A percentile compares a stretch with the other conserved stretches of the same genome.
phyloP scores from a whole-genome alignment of 2,888 invertebrate genomes.

The Phorcus lineatus region DNA sequence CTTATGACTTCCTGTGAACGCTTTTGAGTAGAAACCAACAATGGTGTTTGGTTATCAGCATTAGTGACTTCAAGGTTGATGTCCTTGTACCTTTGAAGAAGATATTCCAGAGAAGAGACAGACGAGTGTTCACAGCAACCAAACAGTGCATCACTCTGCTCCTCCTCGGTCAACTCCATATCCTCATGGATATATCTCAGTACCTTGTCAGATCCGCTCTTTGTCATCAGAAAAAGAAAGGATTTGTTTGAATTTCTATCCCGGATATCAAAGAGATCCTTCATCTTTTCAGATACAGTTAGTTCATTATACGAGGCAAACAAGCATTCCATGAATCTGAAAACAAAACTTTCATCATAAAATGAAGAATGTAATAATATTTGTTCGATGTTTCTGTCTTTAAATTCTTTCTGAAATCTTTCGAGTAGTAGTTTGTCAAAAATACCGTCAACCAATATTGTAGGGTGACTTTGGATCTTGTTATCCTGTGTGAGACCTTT shows the following conservation, averaged over 20 bases:
- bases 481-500: neutral
- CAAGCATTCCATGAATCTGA: neutral
- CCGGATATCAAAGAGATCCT: no score
- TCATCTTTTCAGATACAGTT: neutral
- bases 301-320: neutral
- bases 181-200: neutral
- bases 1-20: neutral
- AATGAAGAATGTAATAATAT: no score
- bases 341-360: neutral
- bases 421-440: neutral
- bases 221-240: no score
- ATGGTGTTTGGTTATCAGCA: neutral
- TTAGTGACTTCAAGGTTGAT: neutral
- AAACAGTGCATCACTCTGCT: neutral
- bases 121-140: no score
- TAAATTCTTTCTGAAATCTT: neutral
- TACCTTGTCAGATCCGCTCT: no score
- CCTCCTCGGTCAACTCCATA: neutral
- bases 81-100: neutral
- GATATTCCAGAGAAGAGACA: no score
- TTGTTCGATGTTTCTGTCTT: no score
- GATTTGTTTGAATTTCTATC: no score
- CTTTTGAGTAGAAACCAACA: neutral
- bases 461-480: no score
- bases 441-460: neutral